Evolutionary conservation across 1,140 invertebrate genomes (phyloP).

Genomic region (Drosophila ogumai): DNA sequence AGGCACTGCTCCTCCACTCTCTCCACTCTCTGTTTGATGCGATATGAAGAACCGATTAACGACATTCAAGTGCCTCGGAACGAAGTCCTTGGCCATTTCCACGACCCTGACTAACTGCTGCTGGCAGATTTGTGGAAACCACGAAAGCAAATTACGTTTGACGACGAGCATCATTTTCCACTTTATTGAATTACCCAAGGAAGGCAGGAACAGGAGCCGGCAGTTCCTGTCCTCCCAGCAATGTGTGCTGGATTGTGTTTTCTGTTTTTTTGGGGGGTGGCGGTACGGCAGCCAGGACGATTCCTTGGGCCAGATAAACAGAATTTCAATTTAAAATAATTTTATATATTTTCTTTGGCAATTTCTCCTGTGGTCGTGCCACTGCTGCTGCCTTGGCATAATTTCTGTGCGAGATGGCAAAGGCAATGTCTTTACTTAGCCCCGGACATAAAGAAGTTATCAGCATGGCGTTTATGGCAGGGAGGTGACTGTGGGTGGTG

Average conservation of each 20-base stretch:
- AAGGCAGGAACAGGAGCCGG: constrained; percentile 17
- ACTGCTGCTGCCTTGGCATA: constrained; percentile 38
- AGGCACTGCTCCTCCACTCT: constrained; percentile 4
- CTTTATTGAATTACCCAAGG: constrained; percentile 77
- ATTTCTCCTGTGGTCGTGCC: constrained; percentile 50
- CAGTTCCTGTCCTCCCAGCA: constrained; percentile 36
- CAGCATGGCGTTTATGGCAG: constrained; percentile 69
- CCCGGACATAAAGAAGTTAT: constrained; percentile 76
- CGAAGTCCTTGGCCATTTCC: constrained; percentile 21
- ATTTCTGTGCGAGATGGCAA: constrained; percentile 15
- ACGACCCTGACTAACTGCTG: constrained; percentile 27
- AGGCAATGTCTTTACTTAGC: constrained; percentile 59
- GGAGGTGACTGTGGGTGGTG: not conserved
- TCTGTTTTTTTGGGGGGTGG: constrained; percentile 11
- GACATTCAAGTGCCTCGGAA: constrained; percentile 64
- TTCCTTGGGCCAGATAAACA: constrained; percentile 76
- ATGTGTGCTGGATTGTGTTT: constrained; percentile 49
- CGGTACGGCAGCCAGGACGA: constrained; percentile 28
- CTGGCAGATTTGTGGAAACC: constrained; percentile 72
- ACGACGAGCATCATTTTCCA: constrained; percentile 80
- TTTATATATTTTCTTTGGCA: constrained; percentile 50
- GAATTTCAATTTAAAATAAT: constrained; percentile 83
- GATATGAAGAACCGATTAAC: constrained; percentile 83
- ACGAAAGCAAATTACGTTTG: constrained; percentile 80
- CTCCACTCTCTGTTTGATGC: constrained; percentile 57